Percentiles rank a stretch among this genome's conserved stretches.
These are phyloP conservation scores for Liasis olivaceus DNA, from an alignment of 2,797 vertebrate species.

Conservation along the genomic window DNA sequence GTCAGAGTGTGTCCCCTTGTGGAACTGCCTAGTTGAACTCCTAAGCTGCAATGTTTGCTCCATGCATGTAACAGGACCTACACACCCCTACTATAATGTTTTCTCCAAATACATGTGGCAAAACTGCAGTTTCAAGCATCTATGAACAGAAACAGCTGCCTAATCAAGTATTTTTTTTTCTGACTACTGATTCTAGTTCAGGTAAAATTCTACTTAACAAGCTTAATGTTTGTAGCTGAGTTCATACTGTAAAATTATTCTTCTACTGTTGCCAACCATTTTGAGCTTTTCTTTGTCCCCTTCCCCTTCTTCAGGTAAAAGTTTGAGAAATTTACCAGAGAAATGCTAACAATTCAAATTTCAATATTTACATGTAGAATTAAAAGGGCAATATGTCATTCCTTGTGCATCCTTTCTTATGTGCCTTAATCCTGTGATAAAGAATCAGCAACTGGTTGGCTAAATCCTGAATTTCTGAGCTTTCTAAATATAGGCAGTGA, in stretches of 20 bases:
- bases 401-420: constrained; percentile 2
- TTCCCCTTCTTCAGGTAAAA: not conserved
- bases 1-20: not conserved
- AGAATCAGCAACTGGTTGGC: constrained; percentile 14
- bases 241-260: not conserved
- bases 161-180: not conserved
- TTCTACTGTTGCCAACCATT: not conserved
- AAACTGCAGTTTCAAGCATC: not conserved
- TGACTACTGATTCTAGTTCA: not conserved
- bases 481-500: constrained; percentile 27
- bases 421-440: constrained; percentile 24
- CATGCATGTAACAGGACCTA: not conserved
- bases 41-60: not conserved
- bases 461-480: constrained; percentile 8
- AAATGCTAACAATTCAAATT: not conserved
- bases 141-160: not conserved
- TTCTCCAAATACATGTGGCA: not conserved
- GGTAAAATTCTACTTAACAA: not conserved
- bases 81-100: not conserved
- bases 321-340: constrained; percentile 1
- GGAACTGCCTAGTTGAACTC: not conserved
- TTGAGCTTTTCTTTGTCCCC: not conserved
- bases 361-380: not conserved
- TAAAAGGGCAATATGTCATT: constrained; percentile 8
- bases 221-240: not conserved